phyloP scores from a whole-genome alignment of 2,888 invertebrate species.

The Amphipyra tragopoginis region DNA sequence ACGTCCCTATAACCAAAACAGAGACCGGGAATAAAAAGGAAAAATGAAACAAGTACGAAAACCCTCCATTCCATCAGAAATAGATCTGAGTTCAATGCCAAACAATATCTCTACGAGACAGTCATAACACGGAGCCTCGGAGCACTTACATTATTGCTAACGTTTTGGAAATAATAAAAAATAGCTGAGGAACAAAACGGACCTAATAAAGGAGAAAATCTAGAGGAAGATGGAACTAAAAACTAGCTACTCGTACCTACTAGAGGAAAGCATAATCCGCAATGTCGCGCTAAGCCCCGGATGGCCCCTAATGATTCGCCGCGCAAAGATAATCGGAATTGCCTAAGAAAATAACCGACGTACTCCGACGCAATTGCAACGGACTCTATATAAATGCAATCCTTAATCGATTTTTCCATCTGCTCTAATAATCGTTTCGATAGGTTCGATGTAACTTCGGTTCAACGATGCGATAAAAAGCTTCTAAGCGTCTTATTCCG shows the following conservation, averaged over 20 bases:
- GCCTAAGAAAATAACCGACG: constrained; percentile 68
- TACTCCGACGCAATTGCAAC: constrained; percentile 61
- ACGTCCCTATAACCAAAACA: constrained; percentile 35
- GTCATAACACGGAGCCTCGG: constrained; percentile 27
- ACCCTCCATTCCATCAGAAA: constrained; percentile 47
- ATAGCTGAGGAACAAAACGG: constrained; percentile 23
- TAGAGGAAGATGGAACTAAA: constrained; percentile 41
- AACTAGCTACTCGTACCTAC: constrained; percentile 48
- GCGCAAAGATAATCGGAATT: constrained; percentile 70
- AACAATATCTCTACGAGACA: constrained; percentile 46
- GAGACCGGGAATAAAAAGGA: constrained; percentile 31
- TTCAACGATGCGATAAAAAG: constrained; percentile 32
- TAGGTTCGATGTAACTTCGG: constrained; percentile 29
- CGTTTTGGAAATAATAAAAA: constrained; percentile 44
- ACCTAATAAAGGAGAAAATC: constrained; percentile 50
- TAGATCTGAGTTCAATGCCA: constrained; percentile 51
- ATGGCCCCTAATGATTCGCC: constrained; percentile 74
- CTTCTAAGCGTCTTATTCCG: constrained; percentile 35
- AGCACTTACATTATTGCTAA: constrained; percentile 38
- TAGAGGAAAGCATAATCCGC: constrained; percentile 69
- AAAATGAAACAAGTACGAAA: constrained; percentile 42
- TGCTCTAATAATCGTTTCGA: constrained; percentile 39
- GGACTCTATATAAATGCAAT: constrained; percentile 50
- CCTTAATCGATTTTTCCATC: constrained; percentile 41
- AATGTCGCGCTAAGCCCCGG: constrained; percentile 61